These are phyloP conservation scores for Neomorphus geoffroyi DNA, from an alignment of 2,797 vertebrate species.

Conservation along the genomic window DNA sequence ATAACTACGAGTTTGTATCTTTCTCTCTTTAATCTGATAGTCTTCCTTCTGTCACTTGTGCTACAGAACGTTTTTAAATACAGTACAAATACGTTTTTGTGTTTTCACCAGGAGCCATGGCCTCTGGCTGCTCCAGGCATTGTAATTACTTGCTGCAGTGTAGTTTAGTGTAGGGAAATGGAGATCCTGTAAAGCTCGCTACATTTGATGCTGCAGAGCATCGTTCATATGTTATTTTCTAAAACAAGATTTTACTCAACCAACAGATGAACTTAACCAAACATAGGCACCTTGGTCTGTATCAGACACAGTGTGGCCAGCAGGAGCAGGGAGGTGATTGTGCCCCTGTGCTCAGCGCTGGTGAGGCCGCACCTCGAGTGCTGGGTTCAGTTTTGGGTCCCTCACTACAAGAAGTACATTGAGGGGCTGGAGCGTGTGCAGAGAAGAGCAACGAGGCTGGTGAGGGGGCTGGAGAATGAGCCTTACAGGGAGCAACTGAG, in stretches of 20 bases:
- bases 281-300: too few species aligned
- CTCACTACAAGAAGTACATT: too few species aligned
- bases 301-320: too few species aligned
- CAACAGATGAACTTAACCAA: background rate
- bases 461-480: too few species aligned
- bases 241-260: background rate
- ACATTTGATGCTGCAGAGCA: background rate
- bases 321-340: too few species aligned
- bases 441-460: too few species aligned
- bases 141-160: background rate
- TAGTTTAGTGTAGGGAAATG: background rate
- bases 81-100: background rate
- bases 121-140: background rate
- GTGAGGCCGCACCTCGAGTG: too few species aligned
- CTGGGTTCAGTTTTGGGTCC: too few species aligned
- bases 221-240: background rate
- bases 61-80: background rate
- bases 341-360: too few species aligned
- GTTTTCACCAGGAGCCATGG: background rate
- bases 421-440: too few species aligned
- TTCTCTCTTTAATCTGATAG: background rate
- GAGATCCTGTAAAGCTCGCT: background rate
- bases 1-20: background rate
- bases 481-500: too few species aligned
- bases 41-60: background rate